These are phyloP conservation scores for Tragelaphus scriptus DNA, from an alignment of 2,113 vertebrate genomes.

Conservation along the genomic window DNA sequence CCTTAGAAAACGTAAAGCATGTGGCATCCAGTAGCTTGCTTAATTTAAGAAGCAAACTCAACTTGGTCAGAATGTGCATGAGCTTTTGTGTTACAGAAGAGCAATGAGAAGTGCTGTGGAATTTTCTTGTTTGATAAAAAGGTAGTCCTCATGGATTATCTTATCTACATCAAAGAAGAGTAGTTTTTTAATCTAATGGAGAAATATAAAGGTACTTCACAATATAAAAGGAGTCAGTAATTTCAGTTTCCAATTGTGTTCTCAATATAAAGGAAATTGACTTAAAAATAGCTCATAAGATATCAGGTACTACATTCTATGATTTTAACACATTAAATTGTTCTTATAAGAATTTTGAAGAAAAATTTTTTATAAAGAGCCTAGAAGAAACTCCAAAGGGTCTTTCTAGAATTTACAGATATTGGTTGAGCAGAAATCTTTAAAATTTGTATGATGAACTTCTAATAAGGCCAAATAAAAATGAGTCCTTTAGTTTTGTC, in stretches of 20 bases:
- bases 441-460: slow-evolving; percentile 56
- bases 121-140: background rate
- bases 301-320: background rate
- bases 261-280: background rate
- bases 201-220: background rate
- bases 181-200: background rate
- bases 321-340: slow-evolving; percentile 2
- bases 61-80: background rate
- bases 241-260: background rate
- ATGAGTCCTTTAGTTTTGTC: slow-evolving; percentile 36
- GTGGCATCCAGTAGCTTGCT: background rate
- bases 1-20: background rate
- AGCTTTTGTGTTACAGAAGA: background rate
- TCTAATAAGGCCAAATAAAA: slow-evolving; percentile 68
- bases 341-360: slow-evolving; percentile 29
- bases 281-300: slow-evolving; percentile 40
- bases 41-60: background rate
- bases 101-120: background rate
- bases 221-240: background rate
- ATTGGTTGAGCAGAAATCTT: slow-evolving; percentile 53
- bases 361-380: slow-evolving; percentile 45
- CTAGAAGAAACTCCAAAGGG: slow-evolving; percentile 52
- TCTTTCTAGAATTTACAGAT: slow-evolving; percentile 65
- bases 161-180: background rate
- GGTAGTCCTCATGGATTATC: background rate